Base-by-base conservation (phyloP, 2,797 vertebrate genomes). In the Myotis pilosus region DNA sequence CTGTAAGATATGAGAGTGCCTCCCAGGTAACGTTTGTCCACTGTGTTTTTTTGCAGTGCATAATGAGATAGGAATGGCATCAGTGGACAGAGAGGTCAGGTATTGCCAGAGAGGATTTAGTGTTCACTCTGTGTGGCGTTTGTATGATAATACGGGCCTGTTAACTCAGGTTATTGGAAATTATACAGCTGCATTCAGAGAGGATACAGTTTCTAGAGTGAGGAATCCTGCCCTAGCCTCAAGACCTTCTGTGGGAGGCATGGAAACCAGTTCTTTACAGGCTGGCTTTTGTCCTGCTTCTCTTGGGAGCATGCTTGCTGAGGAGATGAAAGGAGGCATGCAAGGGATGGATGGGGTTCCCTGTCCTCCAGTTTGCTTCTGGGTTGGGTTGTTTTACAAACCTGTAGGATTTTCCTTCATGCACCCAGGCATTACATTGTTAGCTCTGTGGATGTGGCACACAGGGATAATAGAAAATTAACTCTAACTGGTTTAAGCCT, bases 61-160 rank as follows among this genome's bases (percentile, higher is more conserved):
- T 69, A 94, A 66, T 92, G 85, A 93, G 86, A 80, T 91, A 91
- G 95, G 38, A 86, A 79, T 93, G 88, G 79, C 75, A 23, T 69
- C 86, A 75, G 55, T 95, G 92, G 69, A 82, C 94, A 94, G 84
- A 96, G 95, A 91, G 89, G 89, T 91, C 92, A 95, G 89, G 64
- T 87, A 60, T 89, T 78, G 33, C 51, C 66, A 94, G 89, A 94
- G 76, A 84, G 89, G 75, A 71, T 76, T 68, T 83, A 91, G 53
- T 71, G 17, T 71, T 75, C 66, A 51, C 6, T 89, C 25, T 72
- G 19, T 71, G 57, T 76, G 38, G 68, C 60, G 57, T 92, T 95
- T 90, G 62, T 79, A 16, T 74, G 72, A n/a, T 47, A 33, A 55
- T 84, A 23, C 12, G 8, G 57, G 47, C 44, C 57, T 76, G 2